Base-by-base conservation (phyloP, 1,140 invertebrate genomes). In the Vollenhovia emeryi region DNA sequence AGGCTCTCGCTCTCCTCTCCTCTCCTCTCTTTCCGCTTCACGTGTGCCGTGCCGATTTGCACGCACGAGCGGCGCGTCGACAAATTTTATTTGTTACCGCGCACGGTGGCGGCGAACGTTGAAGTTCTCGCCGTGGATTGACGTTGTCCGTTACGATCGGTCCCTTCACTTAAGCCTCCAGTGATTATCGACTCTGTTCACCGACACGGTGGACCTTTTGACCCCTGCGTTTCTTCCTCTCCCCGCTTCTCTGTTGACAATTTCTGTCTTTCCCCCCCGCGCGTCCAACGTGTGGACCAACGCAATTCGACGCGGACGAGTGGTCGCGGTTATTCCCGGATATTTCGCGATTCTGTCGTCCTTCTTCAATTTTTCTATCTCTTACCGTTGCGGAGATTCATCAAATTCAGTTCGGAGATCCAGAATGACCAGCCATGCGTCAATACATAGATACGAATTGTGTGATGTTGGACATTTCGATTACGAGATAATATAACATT, bases 11-110 rank as follows among this genome's bases (percentile, higher is more conserved):
- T 55, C 52, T 27, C 4, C 43, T 21, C 43, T 21, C 18, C 36
- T 13, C 4, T 15, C 33, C 27, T 66, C 73, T 27, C 73, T 50
- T 62, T 68, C 30, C 69, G 24, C 27, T 74, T 87, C 75, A 75
- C 27, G 33, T 60, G 80, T 9, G 9, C 30, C 74, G 62, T 79
- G 43, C 87, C 36, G 85, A 87, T 87, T 88, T 87, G 55, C 66
- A 84, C 78, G 78, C 59, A 76, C 78, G 78, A 71, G 69, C 62
- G 57, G 62, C 52, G 57, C 45, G 50, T 78, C 82, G 73, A 21
- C 66, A 62, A 57, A 82, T 88, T 88, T 87, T 88, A 85, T 87
- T 87, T 84, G 87, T 84, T 87, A 40, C 79, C 52, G 9, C n/a
- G 66, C 48, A 52, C 40, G 62, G 27, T 52, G 18, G 4, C 48